Evolutionary conservation across 2,113 vertebrate genomes (phyloP).

Genomic region (Antechinus flavipes): DNA sequence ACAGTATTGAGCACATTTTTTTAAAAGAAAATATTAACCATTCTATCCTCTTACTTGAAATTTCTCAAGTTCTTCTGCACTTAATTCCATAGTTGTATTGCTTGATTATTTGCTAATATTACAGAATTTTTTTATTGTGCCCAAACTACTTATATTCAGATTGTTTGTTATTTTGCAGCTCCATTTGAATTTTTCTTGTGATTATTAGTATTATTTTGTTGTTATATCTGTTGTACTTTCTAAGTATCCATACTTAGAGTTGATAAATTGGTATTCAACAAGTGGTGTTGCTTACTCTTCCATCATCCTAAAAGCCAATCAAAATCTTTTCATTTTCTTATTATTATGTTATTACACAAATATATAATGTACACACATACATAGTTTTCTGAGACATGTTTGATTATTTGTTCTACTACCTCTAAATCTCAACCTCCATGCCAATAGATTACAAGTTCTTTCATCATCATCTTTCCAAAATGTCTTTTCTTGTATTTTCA

Average conservation of each 20-base stretch:
- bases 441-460: no score
- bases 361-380: neutral
- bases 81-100: neutral
- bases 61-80: neutral
- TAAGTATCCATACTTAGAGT: neutral
- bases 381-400: neutral
- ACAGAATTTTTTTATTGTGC: neutral
- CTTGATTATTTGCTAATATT: neutral
- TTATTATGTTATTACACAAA: neutral
- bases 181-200: neutral
- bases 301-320: neutral
- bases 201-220: neutral
- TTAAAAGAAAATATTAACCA: neutral
- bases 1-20: neutral
- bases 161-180: neutral
- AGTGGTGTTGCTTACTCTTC: neutral
- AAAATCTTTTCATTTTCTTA: neutral
- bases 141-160: neutral
- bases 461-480: neutral
- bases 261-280: neutral
- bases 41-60: neutral
- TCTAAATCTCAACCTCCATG: no score
- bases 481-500: neutral
- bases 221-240: neutral
- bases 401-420: neutral